Base-by-base conservation (phyloP, 2,888 invertebrate genomes). In the Hirtodrosophila trivittata region DNA sequence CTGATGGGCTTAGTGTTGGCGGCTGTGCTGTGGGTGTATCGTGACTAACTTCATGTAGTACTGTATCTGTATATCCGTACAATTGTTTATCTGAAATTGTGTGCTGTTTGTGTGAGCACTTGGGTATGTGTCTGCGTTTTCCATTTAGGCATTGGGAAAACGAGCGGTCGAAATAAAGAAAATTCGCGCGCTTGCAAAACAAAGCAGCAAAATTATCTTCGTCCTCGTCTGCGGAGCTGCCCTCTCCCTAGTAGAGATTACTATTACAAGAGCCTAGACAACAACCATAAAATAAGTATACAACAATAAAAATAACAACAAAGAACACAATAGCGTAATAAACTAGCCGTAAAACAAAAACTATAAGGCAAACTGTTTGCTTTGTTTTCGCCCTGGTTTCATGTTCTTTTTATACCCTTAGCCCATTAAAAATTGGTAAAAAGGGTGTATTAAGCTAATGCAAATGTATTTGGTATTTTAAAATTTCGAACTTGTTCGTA, bases 1-100 rank as follows among this genome's bases (percentile, higher is more conserved):
- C 66, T 77, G 75, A 77, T 86, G 83, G 86, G 86, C 77, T 83
- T 78, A 86, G 76, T 84, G 16, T 39, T 37, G 69, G 68, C 47
- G 26, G 26, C 49, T 69, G 32, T 45, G 69, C 39, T 64, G 41
- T 62, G 68, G 77, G 58, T 58, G 78, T 62, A 43, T 59, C 62
- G 51, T 56, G 56, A 65, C 77, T 54, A 59, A 57, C 50, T 70
- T 30, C 54, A 16, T 38, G 18, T 56, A 35, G n/a, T n/a, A n/a
- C n/a, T n/a, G n/a, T n/a, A n/a, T n/a, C n/a, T 46, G 38, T 62
- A 25, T 39, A 41, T 16, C 13, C 39, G 18, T 49, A 35, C 28
- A 39, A 45, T 52, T 72, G 47, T 52, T 10, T 63, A 32, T 33
- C 47, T 54, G 32, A 35, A 42, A 4, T 4, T 12, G n/a, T n/a